Evolutionary conservation across 2,797 vertebrate genomes (phyloP).

Genomic region (Platyrinchus mystaceus): DNA sequence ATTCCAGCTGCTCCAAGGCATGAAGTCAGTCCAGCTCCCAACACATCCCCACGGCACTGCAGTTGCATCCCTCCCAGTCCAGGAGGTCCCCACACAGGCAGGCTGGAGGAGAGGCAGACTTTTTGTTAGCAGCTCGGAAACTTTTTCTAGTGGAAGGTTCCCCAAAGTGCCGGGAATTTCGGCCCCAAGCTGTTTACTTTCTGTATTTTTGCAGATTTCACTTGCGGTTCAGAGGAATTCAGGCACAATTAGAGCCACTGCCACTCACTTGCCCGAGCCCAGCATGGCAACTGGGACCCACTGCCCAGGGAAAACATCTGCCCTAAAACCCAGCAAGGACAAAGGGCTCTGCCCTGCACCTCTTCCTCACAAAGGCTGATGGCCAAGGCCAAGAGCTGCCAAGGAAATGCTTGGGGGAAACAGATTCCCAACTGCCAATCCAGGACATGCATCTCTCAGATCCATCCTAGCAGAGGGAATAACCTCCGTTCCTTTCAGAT

Average conservation of each 20-base stretch:
- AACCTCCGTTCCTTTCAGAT: neutral
- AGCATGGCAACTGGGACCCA: fast-evolving
- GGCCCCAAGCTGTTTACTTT: neutral
- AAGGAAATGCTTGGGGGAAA: neutral
- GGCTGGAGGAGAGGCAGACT: neutral
- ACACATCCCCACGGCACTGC: neutral
- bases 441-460: neutral
- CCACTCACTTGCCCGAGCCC: neutral
- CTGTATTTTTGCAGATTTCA: conserved; percentile 31
- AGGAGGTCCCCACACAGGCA: neutral
- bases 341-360: neutral
- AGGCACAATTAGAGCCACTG: neutral
- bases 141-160: neutral
- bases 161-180: neutral
- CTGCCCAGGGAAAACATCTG: neutral
- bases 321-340: neutral
- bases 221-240: conserved; percentile 29
- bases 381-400: neutral
- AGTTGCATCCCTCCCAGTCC: neutral
- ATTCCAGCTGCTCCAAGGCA: neutral
- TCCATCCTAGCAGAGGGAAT: neutral
- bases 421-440: neutral
- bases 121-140: neutral
- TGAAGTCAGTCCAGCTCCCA: neutral
- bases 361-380: neutral